These are phyloP conservation scores for Cetoscarus ocellatus DNA, from an alignment of 2,797 vertebrate species.

Conservation along the genomic window DNA sequence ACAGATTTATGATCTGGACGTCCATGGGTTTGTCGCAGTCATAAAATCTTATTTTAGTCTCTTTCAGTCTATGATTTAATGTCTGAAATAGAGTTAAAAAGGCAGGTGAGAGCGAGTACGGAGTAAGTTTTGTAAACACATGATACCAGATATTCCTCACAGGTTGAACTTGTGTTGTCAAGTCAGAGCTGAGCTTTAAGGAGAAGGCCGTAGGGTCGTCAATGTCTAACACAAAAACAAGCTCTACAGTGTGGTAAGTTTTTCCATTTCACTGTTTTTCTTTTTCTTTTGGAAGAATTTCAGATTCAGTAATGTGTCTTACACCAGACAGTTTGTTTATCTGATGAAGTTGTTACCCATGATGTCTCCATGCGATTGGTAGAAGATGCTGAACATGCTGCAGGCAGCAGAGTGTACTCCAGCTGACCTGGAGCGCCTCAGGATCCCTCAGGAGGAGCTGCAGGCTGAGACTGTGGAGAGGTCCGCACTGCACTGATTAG, in stretches of 20 bases:
- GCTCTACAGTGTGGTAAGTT: no score
- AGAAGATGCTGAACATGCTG: constrained; percentile 31
- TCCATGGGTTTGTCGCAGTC: no score
- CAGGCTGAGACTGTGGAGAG: constrained; percentile 27
- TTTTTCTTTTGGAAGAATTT: background rate
- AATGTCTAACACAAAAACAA: no score
- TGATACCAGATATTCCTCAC: background rate
- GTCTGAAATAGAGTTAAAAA: no score
- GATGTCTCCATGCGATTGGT: constrained; percentile 23
- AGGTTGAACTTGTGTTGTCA: background rate
- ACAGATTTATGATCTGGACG: no score
- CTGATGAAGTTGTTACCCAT: constrained; percentile 37
- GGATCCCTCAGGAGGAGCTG: constrained; percentile 35
- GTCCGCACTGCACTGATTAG: constrained; percentile 25
- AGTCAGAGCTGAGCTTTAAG: background rate
- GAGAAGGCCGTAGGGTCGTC: background rate
- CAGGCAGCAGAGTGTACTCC: constrained; percentile 14
- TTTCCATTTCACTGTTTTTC: no score
- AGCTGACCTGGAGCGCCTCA: constrained; percentile 18
- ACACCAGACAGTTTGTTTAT: background rate
- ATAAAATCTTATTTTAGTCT: no score
- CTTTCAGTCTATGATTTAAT: no score
- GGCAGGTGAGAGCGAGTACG: no score
- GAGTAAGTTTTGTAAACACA: no score
- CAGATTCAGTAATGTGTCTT: background rate